phyloP scores from a whole-genome alignment of 2,888 invertebrate genomes.

The Neelides folsomi region DNA sequence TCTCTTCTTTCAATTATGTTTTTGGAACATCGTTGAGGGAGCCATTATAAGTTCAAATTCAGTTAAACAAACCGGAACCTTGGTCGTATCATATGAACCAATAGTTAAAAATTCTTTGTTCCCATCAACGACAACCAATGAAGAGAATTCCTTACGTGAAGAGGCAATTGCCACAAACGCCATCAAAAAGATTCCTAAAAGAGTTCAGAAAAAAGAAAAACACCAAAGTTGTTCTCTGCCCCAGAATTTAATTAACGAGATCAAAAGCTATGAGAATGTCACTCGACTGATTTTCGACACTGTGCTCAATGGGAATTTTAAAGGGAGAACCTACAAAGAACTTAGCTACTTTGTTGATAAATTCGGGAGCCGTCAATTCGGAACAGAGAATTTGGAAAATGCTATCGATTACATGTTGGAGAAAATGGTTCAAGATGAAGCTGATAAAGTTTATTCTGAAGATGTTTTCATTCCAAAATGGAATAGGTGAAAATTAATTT shows the following conservation, averaged over 20 bases:
- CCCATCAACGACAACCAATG: too few species aligned
- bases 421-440: conserved; percentile 33
- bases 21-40: too few species aligned
- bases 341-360: conserved; percentile 35
- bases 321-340: conserved; percentile 38
- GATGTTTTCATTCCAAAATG: conserved; percentile 35
- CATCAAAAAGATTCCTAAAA: too few species aligned
- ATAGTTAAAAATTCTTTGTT: too few species aligned
- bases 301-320: conserved; percentile 44
- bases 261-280: conserved; percentile 44
- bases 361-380: conserved; percentile 38
- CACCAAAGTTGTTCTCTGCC: conserved; percentile 6
- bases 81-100: too few species aligned
- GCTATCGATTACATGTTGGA: conserved; percentile 39
- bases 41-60: too few species aligned
- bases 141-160: background rate
- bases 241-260: conserved; percentile 42
- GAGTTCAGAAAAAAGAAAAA: background rate
- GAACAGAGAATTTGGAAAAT: conserved; percentile 38
- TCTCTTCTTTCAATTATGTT: too few species aligned
- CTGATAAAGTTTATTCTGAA: conserved; percentile 40
- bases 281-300: conserved; percentile 45
- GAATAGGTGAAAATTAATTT: conserved; percentile 33
- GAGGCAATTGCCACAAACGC: background rate
- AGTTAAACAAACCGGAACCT: too few species aligned